phyloP scores from a whole-genome alignment of 2,797 vertebrate genomes.

The Danio aesculapii region DNA sequence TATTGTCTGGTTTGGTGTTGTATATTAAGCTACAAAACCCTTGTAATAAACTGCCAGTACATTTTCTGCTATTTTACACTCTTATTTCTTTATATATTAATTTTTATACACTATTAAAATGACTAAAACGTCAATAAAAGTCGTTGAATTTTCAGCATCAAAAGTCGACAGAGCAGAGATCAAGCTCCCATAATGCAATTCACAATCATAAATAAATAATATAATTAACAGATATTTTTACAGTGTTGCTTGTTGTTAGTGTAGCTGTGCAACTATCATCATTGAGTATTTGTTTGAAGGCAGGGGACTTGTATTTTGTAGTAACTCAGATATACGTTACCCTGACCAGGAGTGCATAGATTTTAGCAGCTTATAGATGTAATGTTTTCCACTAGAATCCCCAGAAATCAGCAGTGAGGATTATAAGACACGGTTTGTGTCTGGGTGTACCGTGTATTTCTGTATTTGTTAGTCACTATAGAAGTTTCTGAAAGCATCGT shows the following conservation, averaged over 20 bases:
- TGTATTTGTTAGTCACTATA: not conserved
- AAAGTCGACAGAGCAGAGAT: too few relatives aligned
- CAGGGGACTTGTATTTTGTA: constrained; percentile 50
- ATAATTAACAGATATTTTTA: constrained; percentile 9
- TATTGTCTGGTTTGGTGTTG: too few relatives aligned
- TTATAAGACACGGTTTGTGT: not conserved
- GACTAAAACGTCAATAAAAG: too few relatives aligned
- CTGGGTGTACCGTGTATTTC: not conserved
- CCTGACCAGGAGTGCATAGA: constrained; percentile 28
- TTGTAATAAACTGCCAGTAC: too few relatives aligned
- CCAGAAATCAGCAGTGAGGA: not conserved
- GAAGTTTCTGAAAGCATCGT: constrained; percentile 1
- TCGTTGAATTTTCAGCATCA: too few relatives aligned
- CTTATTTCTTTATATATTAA: too few relatives aligned
- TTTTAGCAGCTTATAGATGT: constrained; percentile 17
- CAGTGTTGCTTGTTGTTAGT: constrained; percentile 44
- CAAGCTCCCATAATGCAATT: too few relatives aligned
- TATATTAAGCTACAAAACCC: too few relatives aligned
- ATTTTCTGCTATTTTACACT: too few relatives aligned
- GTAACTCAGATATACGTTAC: constrained; percentile 5
- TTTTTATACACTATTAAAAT: too few relatives aligned
- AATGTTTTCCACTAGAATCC: constrained; percentile 10
- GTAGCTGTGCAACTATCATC: constrained; percentile 28
- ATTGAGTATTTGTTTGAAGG: constrained; percentile 41
- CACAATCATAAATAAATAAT: too few relatives aligned